Conservation (phyloP, 2,797 vertebrate species). For the Melanotaenia pygmaea region DNA sequence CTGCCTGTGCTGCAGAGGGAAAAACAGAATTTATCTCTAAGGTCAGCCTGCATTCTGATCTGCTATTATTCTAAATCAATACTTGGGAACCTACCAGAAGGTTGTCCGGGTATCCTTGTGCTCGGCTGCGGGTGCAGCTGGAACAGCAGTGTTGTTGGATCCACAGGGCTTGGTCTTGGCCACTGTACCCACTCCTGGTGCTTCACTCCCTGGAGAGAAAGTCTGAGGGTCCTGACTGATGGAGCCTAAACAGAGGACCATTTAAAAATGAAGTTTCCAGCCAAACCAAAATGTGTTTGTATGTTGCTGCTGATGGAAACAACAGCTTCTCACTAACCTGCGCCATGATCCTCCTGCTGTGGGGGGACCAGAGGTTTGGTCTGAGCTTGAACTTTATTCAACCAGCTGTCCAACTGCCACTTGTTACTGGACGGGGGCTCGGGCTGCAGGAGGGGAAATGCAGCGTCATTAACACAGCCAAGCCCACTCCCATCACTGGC, state of each 20-base stretch:
- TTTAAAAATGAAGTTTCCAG: not conserved
- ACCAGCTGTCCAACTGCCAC: conserved; percentile 98
- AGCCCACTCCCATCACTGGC: no score
- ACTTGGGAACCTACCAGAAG: conserved; percentile 55
- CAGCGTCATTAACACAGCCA: not conserved
- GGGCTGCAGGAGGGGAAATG: conserved; percentile 77
- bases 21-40: not conserved
- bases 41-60: not conserved
- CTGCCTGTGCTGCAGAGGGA: conserved; percentile 81
- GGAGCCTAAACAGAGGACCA: conserved; percentile 69
- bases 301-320: no score
- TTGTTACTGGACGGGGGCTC: conserved; percentile 96
- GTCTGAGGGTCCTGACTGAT: conserved; percentile 74
- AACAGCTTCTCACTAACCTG: conserved; percentile 54
- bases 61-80: not conserved
- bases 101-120: conserved; percentile 87
- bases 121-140: conserved; percentile 78
- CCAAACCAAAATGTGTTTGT: no score
- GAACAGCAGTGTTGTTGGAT: conserved; percentile 42
- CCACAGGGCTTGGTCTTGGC: conserved; percentile 86
- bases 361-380: conserved; percentile 91
- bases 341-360: conserved; percentile 88
- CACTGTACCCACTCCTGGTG: conserved; percentile 60
- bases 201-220: conserved; percentile 83
- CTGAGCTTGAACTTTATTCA: conserved; percentile 96